A percentile compares a stretch with the other conserved stretches of the same genome.
phyloP scores from a whole-genome alignment of 2,113 vertebrate genomes.

The Corynorhinus townsendii region DNA sequence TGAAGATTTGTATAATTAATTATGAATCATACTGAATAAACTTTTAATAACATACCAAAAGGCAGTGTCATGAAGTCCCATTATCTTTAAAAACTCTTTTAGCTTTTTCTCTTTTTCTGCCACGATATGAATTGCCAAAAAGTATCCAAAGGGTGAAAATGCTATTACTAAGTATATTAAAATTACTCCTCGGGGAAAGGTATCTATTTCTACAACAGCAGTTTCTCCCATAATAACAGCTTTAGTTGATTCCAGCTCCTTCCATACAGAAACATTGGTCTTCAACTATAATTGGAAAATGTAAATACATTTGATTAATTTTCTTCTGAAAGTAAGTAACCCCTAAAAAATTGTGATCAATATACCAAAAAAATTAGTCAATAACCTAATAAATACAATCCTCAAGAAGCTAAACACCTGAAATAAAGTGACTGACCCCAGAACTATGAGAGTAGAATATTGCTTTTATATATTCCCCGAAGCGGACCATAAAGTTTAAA shows the following conservation, averaged over 20 bases:
- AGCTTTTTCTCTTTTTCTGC: conserved; percentile 95
- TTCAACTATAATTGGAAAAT: conserved; percentile 84
- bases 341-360: conserved; percentile 1
- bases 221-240: conserved; percentile 93
- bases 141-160: conserved; percentile 96
- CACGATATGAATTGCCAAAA: conserved; percentile 95
- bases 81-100: conserved; percentile 95
- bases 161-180: conserved; percentile 96
- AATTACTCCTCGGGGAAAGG: conserved; percentile 93
- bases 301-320: conserved; percentile 6
- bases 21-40: background rate
- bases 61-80: conserved; percentile 95
- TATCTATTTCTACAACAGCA: conserved; percentile 90
- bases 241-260: conserved; percentile 83
- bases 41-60: conserved; percentile 89
- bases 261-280: conserved; percentile 90
- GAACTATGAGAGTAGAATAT: background rate
- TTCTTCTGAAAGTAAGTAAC: background rate
- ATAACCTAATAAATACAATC: background rate
- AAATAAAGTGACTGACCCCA: background rate
- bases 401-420: background rate
- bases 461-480: background rate
- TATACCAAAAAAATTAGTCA: background rate
- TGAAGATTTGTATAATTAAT: background rate
- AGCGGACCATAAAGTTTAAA: background rate